phyloP scores from a whole-genome alignment of 2,797 vertebrate genomes.

The Enteromius anoplus region DNA sequence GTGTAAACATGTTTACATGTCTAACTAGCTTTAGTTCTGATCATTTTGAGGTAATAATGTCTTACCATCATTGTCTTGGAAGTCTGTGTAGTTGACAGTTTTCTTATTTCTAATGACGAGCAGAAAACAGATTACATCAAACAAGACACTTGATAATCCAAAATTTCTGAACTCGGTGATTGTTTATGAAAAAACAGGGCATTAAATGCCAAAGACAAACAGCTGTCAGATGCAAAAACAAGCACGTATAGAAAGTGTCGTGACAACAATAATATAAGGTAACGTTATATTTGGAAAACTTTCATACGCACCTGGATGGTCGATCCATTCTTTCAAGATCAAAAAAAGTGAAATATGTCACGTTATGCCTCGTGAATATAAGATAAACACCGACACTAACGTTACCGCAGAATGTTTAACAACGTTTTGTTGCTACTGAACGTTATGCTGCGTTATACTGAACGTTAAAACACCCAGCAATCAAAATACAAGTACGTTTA shows the following conservation, averaged over 20 bases:
- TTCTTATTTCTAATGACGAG: constrained; percentile 80
- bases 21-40: neutral
- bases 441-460: neutral
- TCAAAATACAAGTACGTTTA: neutral
- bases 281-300: neutral
- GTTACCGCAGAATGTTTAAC: neutral
- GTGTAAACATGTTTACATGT: neutral
- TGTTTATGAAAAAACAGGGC: neutral
- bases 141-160: neutral
- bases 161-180: neutral
- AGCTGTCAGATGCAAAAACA: constrained; percentile 26
- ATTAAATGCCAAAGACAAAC: neutral
- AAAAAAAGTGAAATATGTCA: neutral
- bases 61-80: constrained; percentile 80
- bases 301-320: constrained; percentile 70
- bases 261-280: neutral
- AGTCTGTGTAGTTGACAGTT: constrained; percentile 82
- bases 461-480: neutral
- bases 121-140: neutral
- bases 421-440: neutral
- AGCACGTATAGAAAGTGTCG: neutral
- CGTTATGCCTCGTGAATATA: neutral
- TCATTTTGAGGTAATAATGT: neutral
- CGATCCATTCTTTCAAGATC: constrained; percentile 69
- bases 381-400: neutral